These are phyloP conservation scores for Dendrocincla fuliginosa DNA, from an alignment of 2,797 vertebrate species.

Conservation along the genomic window DNA sequence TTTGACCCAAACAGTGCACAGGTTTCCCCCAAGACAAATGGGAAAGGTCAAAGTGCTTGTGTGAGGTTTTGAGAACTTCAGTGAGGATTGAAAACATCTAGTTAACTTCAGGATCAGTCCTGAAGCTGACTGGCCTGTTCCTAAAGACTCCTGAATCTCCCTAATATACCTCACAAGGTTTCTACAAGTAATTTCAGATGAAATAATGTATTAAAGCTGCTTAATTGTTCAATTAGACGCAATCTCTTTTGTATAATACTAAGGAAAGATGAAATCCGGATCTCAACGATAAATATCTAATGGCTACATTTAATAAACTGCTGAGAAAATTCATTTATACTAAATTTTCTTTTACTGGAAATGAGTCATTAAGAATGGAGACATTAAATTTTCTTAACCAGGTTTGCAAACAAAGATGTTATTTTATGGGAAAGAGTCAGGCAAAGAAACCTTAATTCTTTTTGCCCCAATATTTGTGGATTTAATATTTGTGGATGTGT, in stretches of 20 bases:
- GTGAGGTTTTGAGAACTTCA: background rate
- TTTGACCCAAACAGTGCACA: background rate
- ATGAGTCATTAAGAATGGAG: conserved; percentile 47
- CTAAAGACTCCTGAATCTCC: background rate
- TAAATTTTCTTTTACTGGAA: conserved; percentile 54
- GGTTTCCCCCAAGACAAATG: background rate
- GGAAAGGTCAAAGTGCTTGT: background rate
- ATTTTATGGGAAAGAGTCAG: conserved; percentile 21
- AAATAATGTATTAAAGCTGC: background rate
- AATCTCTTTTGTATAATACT: background rate
- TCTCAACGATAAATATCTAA: background rate
- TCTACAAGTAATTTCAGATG: background rate
- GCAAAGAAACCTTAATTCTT: background rate
- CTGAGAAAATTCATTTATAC: conserved; percentile 41
- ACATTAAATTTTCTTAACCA: conserved; percentile 37
- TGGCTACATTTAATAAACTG: conserved; percentile 34
- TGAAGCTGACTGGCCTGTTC: background rate
- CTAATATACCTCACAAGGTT: background rate
- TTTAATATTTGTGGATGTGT: background rate
- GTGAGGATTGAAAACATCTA: background rate
- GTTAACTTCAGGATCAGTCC: background rate
- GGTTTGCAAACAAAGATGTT: conserved; percentile 4
- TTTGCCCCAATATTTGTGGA: background rate
- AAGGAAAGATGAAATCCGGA: background rate
- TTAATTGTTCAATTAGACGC: conserved; percentile 26